These are phyloP conservation scores for Dorcus parallelipipedus DNA, from an alignment of 2,888 invertebrate species.

Conservation along the genomic window DNA sequence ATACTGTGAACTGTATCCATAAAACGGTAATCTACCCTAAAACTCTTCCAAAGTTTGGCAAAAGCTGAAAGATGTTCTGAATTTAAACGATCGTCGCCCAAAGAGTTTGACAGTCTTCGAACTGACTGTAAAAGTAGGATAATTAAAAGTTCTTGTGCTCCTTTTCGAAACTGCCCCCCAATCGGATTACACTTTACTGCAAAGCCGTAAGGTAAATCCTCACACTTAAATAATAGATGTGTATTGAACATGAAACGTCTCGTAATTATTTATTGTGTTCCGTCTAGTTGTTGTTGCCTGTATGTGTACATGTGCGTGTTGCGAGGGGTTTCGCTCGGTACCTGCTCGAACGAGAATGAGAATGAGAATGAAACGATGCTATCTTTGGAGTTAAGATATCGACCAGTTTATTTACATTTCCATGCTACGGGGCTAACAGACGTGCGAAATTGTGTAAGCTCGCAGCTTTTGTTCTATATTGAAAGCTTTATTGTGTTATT, in stretches of 20 bases:
- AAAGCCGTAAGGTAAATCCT: slow-evolving; percentile 1
- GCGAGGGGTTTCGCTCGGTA: background rate
- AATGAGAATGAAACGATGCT: background rate
- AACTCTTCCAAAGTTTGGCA: background rate
- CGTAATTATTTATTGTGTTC: background rate
- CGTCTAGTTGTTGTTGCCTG: background rate
- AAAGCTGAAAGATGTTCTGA: background rate
- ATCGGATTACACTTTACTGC: background rate
- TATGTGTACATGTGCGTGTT: slow-evolving; percentile 1
- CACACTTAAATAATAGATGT: background rate
- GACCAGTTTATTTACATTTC: slow-evolving; percentile 26
- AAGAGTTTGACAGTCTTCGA: too few species aligned
- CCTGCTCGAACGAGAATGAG: too few species aligned
- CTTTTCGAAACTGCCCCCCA: background rate
- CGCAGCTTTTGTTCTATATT: slow-evolving; percentile 7
- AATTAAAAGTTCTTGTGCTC: too few species aligned
- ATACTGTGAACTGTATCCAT: background rate
- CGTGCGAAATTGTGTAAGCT: too few species aligned
- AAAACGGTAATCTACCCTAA: background rate
- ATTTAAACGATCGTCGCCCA: background rate
- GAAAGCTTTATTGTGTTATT: slow-evolving; percentile 12
- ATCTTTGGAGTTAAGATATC: slow-evolving; percentile 21
- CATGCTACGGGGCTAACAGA: background rate
- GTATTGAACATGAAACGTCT: background rate
- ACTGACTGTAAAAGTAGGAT: too few species aligned